Evolutionary conservation across 2,888 invertebrate genomes (phyloP).

Genomic region (Teinopalpus imperialis): DNA sequence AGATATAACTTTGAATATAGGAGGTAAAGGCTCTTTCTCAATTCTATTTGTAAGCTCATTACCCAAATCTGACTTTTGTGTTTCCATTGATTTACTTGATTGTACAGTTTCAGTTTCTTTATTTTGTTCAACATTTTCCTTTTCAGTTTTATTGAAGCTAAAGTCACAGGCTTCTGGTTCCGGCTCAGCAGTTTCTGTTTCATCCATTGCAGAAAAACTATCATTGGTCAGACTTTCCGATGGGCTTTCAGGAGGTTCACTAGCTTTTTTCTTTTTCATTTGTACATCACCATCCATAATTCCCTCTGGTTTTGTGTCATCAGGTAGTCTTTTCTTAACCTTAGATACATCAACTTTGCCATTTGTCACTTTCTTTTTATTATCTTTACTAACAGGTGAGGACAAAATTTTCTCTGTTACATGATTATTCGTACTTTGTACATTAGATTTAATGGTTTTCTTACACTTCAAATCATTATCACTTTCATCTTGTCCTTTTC

Average conservation of each 20-base stretch:
- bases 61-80: slow-evolving; percentile 56
- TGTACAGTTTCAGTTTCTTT: slow-evolving; percentile 62
- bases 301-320: slow-evolving; percentile 81
- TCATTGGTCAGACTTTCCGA: slow-evolving; percentile 92
- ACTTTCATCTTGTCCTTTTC: slow-evolving; percentile 75
- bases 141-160: slow-evolving; percentile 72
- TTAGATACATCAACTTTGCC: slow-evolving; percentile 78
- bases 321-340: slow-evolving; percentile 82
- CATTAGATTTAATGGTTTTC: slow-evolving; percentile 57
- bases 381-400: slow-evolving; percentile 66
- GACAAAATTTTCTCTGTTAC: slow-evolving; percentile 61
- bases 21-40: slow-evolving; percentile 64
- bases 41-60: slow-evolving; percentile 57
- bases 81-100: slow-evolving; percentile 54
- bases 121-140: slow-evolving; percentile 61
- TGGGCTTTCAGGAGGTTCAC: slow-evolving; percentile 87
- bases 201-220: slow-evolving; percentile 91
- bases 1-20: slow-evolving; percentile 50
- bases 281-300: slow-evolving; percentile 83
- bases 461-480: slow-evolving; percentile 72
- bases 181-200: slow-evolving; percentile 80
- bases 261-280: slow-evolving; percentile 78
- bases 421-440: slow-evolving; percentile 70
- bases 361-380: slow-evolving; percentile 70
- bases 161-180: slow-evolving; percentile 75